These are phyloP conservation scores for Epirrhoe tristata DNA, from an alignment of 2,888 invertebrate genomes.

Conservation along the genomic window DNA sequence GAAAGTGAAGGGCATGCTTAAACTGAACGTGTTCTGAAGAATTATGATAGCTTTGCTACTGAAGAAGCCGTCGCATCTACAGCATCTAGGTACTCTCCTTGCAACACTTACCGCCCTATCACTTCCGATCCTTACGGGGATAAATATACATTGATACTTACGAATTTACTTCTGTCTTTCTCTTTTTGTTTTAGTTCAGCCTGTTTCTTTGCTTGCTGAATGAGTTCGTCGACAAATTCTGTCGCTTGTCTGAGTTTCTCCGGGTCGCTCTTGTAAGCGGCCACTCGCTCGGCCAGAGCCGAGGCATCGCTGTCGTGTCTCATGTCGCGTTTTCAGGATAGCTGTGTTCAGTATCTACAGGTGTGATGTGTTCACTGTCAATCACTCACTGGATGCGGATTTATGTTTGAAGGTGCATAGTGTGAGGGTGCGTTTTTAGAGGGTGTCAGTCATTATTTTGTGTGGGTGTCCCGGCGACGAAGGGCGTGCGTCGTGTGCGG, in stretches of 20 bases:
- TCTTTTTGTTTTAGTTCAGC: constrained; percentile 84
- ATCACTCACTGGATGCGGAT: constrained; percentile 24
- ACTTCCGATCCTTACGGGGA: constrained; percentile 72
- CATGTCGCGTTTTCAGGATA: constrained; percentile 59
- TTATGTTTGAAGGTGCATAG: constrained; percentile 51
- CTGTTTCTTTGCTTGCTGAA: constrained; percentile 86
- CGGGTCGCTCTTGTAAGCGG: constrained; percentile 86
- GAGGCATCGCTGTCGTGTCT: constrained; percentile 71
- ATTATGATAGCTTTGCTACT: constrained; percentile 62
- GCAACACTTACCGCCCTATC: constrained; percentile 83
- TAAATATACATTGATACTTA: constrained; percentile 84
- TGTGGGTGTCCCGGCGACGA: constrained; percentile 25
- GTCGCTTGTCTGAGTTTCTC: constrained; percentile 85
- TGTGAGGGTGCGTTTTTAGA: constrained; percentile 49
- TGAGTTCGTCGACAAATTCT: constrained; percentile 86
- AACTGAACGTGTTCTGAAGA: constrained; percentile 32
- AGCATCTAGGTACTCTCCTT: constrained; percentile 66
- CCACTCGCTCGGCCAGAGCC: constrained; percentile 79
- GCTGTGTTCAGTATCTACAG: constrained; percentile 22
- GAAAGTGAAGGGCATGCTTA: constrained; percentile 58
- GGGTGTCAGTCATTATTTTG: constrained; percentile 62
- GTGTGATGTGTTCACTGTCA: constrained; percentile 28
- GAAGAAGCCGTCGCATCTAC: constrained; percentile 76
- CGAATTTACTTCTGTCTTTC: constrained; percentile 85
- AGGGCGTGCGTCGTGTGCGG: constrained; percentile 56